Evolutionary conservation across 2,113 vertebrate species (phyloP).

Genomic region (Bujurquina vittata): DNA sequence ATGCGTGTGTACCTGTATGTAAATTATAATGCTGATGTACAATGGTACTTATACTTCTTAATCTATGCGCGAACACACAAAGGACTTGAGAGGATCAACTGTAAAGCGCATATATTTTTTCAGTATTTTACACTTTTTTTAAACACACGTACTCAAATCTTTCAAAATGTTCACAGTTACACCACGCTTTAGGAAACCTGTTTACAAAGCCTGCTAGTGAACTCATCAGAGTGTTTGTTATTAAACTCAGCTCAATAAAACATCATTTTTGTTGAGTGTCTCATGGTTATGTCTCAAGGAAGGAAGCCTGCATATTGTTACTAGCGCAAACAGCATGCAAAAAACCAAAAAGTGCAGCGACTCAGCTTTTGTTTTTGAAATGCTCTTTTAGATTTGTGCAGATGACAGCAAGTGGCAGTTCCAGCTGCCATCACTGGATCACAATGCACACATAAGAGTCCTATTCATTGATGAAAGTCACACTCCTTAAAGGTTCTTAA

Average conservation of each 20-base stretch:
- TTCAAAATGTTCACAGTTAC: not conserved
- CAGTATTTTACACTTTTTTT: not conserved
- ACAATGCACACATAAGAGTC: not conserved
- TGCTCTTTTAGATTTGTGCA: not conserved
- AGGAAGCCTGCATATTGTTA: not conserved
- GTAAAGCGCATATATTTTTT: not conserved
- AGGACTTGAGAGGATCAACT: not conserved
- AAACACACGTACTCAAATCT: not conserved
- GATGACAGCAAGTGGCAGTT: not conserved
- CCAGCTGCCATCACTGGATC: too few species aligned
- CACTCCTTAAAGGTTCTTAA: not conserved
- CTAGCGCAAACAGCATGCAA: not conserved
- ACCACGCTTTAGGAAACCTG: not conserved
- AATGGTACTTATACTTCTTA: not conserved
- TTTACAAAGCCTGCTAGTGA: not conserved
- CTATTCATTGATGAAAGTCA: not conserved
- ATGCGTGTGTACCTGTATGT: not conserved
- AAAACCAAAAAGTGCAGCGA: not conserved
- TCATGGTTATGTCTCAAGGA: not conserved
- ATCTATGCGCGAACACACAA: not conserved
- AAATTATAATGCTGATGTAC: not conserved
- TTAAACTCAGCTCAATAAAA: slow-evolving; percentile 23
- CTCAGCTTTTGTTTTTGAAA: not conserved
- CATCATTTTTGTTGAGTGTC: not conserved
- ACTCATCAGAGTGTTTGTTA: not conserved